Evolutionary conservation across 2,797 vertebrate genomes (phyloP).

Genomic region (Pseudochaenichthys georgianus): DNA sequence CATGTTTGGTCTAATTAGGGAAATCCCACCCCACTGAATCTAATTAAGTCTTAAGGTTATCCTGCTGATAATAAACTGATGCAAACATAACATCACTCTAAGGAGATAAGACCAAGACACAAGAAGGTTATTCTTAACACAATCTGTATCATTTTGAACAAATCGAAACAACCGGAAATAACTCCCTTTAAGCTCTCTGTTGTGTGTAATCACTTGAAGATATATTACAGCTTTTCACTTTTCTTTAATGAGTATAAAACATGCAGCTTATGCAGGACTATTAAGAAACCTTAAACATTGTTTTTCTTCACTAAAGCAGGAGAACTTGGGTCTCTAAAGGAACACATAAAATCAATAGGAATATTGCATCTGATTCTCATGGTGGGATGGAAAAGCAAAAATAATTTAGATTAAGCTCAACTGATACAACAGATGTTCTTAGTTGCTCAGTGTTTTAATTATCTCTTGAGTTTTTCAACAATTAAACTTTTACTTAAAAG

Average conservation of each 20-base stretch:
- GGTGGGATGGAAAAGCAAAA: background rate
- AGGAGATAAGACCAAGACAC: constrained; percentile 3
- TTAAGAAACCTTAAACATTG: background rate
- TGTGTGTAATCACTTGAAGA: background rate
- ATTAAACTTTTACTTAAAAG: constrained; percentile 3
- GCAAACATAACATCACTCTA: constrained; percentile 2
- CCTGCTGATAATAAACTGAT: background rate
- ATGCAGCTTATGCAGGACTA: background rate
- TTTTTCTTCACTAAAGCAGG: constrained; percentile 7
- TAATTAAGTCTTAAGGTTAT: constrained; percentile 12
- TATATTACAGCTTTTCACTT: background rate
- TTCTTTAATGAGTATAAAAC: background rate
- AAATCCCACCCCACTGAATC: constrained; percentile 21
- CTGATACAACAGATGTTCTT: background rate
- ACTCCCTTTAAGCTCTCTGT: background rate
- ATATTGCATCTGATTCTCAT: background rate
- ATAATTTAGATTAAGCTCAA: background rate
- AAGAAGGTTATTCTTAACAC: background rate
- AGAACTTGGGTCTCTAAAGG: background rate
- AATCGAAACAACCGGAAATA: background rate
- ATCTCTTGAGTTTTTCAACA: too few relatives aligned
- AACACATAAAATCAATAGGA: background rate
- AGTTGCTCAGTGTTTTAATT: background rate
- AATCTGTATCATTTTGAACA: background rate
- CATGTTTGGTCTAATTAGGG: constrained; percentile 1